A percentile compares a stretch with the other conserved stretches of the same genome.
These are phyloP conservation scores for Argyresthia goedartella DNA, from an alignment of 2,888 invertebrate species.

Conservation along the genomic window DNA sequence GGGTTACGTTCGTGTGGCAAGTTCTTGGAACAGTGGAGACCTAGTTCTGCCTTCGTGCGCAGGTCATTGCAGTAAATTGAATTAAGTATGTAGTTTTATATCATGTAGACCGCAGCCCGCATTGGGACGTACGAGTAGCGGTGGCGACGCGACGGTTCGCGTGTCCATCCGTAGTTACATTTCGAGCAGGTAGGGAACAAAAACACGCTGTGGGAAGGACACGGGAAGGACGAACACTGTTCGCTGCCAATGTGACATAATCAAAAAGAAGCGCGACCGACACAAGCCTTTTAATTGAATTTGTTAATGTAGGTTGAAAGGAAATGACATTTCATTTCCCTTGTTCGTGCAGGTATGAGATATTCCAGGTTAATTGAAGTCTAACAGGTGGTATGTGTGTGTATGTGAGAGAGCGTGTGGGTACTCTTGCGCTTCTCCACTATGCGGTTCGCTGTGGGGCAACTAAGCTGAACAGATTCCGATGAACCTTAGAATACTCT, in stretches of 20 bases:
- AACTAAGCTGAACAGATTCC: no score
- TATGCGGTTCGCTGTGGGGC: no score
- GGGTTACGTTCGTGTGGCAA: constrained; percentile 20
- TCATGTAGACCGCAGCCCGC: constrained; percentile 22
- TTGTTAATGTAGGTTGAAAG: no score
- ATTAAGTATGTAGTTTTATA: constrained; percentile 19
- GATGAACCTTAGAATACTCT: no score
- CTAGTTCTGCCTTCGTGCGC: constrained; percentile 33
- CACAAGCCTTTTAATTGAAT: not conserved
- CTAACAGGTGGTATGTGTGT: no score
- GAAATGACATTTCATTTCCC: no score
- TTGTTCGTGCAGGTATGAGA: no score
- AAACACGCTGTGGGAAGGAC: constrained; percentile 16
- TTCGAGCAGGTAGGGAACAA: constrained; percentile 15
- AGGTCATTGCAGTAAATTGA: constrained; percentile 31
- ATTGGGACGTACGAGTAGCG: not conserved
- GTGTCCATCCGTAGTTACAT: constrained; percentile 15
- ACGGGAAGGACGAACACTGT: not conserved
- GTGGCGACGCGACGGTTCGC: constrained; percentile 17
- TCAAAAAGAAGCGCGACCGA: not conserved
- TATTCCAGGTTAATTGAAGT: no score
- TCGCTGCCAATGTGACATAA: not conserved
- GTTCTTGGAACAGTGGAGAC: constrained; percentile 34
- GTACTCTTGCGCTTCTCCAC: no score
- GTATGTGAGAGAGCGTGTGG: no score